Evolutionary conservation across 2,797 vertebrate genomes (phyloP).

Genomic region (Chrysocyon brachyurus): DNA sequence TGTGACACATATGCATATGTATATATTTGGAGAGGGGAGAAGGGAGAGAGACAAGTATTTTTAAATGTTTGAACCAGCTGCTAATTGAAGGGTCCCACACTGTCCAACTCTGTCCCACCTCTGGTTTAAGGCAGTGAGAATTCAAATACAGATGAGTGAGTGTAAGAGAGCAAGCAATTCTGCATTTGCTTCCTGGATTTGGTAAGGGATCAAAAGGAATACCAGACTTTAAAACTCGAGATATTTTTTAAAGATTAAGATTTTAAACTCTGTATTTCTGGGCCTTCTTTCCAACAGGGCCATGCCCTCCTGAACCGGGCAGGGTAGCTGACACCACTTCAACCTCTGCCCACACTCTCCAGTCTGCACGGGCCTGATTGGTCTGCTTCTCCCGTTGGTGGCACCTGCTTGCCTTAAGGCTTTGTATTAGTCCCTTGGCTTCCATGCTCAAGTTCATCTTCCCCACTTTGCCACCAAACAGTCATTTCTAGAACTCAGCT

Average conservation of each 20-base stretch:
- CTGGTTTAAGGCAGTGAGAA: background rate
- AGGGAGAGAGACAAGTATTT: background rate
- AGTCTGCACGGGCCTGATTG: rapidly evolving
- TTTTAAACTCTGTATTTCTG: background rate
- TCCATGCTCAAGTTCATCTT: background rate
- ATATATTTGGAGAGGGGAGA: background rate
- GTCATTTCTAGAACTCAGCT: background rate
- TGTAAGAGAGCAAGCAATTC: background rate
- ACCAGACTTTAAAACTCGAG: background rate
- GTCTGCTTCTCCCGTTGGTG: background rate
- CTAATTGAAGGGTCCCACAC: background rate
- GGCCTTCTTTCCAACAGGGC: background rate
- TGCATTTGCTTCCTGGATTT: conserved; percentile 29
- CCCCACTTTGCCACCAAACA: background rate
- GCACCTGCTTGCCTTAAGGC: background rate
- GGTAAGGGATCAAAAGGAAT: background rate
- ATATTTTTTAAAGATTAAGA: background rate
- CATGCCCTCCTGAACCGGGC: rapidly evolving
- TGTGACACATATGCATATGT: rapidly evolving
- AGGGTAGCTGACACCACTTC: background rate
- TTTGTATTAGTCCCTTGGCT: background rate
- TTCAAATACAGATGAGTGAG: background rate
- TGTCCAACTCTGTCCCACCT: background rate
- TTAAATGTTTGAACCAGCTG: background rate
- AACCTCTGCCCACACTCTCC: background rate